phyloP scores from a whole-genome alignment of 1,140 invertebrate species.

The Caerostris darwini region DNA sequence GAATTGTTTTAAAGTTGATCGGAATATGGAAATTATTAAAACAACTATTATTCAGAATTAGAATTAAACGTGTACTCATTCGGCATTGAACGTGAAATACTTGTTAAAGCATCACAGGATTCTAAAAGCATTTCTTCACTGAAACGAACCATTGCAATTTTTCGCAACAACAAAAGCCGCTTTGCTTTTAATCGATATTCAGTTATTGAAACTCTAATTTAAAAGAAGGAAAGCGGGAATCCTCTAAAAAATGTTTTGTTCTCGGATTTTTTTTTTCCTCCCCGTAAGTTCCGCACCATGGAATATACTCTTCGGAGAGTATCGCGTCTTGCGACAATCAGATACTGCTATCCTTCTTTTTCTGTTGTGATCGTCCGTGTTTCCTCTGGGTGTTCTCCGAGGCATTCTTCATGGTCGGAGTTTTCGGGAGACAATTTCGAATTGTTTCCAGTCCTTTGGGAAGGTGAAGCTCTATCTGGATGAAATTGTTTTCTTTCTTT shows the following conservation, averaged over 20 bases:
- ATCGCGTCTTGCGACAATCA: slow-evolving; percentile 41
- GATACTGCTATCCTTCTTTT: slow-evolving; percentile 15
- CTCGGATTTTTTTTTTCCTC: background rate
- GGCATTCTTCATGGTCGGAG: slow-evolving; percentile 57
- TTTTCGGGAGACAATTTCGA: slow-evolving; percentile 59
- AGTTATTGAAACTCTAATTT: slow-evolving; percentile 58
- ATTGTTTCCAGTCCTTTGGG: slow-evolving; percentile 59
- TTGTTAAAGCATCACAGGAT: background rate
- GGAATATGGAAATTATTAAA: too few relatives aligned
- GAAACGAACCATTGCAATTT: background rate
- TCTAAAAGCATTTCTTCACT: background rate
- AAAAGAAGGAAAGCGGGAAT: background rate
- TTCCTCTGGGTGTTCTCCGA: slow-evolving; percentile 24
- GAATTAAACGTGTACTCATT: background rate
- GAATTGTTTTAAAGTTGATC: too few relatives aligned
- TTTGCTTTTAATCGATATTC: slow-evolving; percentile 42
- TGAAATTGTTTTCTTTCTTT: slow-evolving; percentile 19
- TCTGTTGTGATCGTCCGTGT: background rate
- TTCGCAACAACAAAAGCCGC: slow-evolving; percentile 25
- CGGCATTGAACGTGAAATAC: background rate
- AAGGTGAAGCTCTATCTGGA: background rate
- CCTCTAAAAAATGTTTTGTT: slow-evolving; percentile 21
- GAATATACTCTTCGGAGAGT: slow-evolving; percentile 5
- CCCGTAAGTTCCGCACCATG: slow-evolving; percentile 26
- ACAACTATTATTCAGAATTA: too few relatives aligned